These are phyloP conservation scores for Pyrgilauda ruficollis DNA, from an alignment of 2,113 vertebrate genomes.

Conservation along the genomic window DNA sequence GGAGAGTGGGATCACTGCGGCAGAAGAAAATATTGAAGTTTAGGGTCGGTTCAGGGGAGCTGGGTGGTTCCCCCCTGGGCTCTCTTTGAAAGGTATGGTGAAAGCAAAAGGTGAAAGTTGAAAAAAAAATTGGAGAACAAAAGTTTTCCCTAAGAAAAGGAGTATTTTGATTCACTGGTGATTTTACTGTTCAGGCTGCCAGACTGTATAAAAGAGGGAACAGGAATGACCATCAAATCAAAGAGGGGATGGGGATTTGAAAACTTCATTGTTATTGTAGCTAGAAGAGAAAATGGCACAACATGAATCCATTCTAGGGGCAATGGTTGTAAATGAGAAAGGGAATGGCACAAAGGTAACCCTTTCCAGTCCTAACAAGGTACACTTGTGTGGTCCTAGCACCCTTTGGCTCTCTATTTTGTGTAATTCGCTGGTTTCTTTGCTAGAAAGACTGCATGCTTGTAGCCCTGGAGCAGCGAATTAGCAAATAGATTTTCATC, in stretches of 20 bases:
- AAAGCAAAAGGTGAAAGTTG: conserved; percentile 6
- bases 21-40: too few relatives aligned
- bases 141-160: neutral
- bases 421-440: neutral
- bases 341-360: conserved; percentile 47
- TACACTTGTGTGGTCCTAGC: conserved; percentile 50
- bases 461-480: neutral
- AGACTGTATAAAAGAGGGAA: neutral
- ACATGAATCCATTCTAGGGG: conserved; percentile 44
- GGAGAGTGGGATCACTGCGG: neutral
- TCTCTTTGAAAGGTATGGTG: neutral
- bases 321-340: conserved; percentile 42
- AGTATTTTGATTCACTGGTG: conserved; percentile 16
- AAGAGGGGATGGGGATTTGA: neutral
- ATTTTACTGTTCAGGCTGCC: conserved; percentile 31
- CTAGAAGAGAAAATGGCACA: conserved; percentile 60
- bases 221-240: conserved; percentile 29
- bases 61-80: neutral
- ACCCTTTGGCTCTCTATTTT: conserved; percentile 22
- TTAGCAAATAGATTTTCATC: neutral
- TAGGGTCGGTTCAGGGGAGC: neutral
- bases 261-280: conserved; percentile 47
- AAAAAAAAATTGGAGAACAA: neutral
- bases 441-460: neutral
- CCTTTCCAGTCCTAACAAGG: conserved; percentile 38